Conservation (phyloP, 2,797 vertebrate genomes). For the Enteromius unitaeniatus region DNA sequence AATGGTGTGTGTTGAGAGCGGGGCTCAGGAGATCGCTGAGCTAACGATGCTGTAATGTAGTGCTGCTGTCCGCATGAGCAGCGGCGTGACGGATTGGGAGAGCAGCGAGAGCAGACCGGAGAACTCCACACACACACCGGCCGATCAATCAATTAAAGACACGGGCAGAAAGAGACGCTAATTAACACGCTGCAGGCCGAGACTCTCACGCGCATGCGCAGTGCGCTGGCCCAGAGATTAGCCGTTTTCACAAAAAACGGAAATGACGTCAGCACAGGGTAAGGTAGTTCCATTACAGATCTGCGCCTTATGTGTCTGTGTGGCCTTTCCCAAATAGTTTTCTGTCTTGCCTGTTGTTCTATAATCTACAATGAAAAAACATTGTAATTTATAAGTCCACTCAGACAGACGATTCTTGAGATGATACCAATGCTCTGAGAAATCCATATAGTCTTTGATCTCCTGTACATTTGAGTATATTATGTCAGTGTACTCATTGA, state of each 20-base stretch:
- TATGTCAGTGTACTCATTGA: too few relatives aligned
- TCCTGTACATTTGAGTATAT: not conserved
- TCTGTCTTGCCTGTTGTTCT: not conserved
- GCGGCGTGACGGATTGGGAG: conserved; percentile 60
- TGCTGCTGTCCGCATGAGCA: conserved; percentile 62
- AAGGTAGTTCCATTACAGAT: not conserved
- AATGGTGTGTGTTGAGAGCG: conserved; percentile 55
- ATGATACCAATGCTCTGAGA: too few relatives aligned
- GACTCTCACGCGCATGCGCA: not conserved
- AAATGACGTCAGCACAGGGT: not conserved
- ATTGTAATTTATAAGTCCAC: not conserved
- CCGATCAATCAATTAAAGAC: conserved; percentile 66
- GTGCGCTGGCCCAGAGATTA: not conserved
- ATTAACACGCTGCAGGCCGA: conserved; percentile 58
- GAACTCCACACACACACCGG: conserved; percentile 53
- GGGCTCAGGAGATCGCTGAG: conserved; percentile 51
- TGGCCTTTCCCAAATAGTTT: too few relatives aligned
- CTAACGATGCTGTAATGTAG: conserved; percentile 64
- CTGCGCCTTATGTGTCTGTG: too few relatives aligned
- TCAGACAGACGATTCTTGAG: too few relatives aligned
- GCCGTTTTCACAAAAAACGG: not conserved
- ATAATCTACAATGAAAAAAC: not conserved
- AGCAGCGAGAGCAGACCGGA: conserved; percentile 57
- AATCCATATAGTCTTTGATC: too few relatives aligned
- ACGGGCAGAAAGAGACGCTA: conserved; percentile 43